phyloP scores from a whole-genome alignment of 2,113 vertebrate genomes.

The Osmerus eperlanus region DNA sequence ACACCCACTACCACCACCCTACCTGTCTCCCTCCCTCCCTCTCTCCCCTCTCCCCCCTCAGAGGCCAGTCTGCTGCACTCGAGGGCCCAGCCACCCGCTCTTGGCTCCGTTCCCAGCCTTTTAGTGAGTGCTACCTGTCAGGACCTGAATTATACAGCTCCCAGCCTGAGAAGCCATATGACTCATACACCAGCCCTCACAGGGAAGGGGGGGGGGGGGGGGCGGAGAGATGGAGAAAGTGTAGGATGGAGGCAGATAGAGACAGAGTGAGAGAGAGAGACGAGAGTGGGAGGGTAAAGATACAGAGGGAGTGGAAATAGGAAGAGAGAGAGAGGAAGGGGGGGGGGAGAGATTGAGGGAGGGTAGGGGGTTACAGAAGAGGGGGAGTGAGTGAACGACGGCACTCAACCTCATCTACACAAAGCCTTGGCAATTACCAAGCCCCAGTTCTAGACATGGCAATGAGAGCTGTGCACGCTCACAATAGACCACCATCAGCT shows the following conservation, averaged over 20 bases:
- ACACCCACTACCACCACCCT: not conserved
- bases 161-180: conserved; percentile 82
- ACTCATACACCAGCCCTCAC: conserved; percentile 75
- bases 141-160: conserved; percentile 88
- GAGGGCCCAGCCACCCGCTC: conserved; percentile 70
- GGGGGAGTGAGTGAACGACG: conserved; percentile 1
- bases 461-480: conserved; percentile 15
- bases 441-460: conserved; percentile 20
- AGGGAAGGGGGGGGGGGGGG: conserved; percentile 43
- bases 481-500: conserved; percentile 17
- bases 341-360: not conserved
- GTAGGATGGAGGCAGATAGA: conserved; percentile 1
- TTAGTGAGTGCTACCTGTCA: conserved; percentile 87
- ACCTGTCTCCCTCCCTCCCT: not conserved
- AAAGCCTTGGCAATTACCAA: conserved; percentile 23
- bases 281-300: not conserved
- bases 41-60: not conserved
- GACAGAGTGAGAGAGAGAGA: conserved; percentile 9
- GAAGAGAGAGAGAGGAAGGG: not conserved
- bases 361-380: not conserved
- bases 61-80: conserved; percentile 69
- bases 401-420: conserved; percentile 10
- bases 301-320: conserved; percentile 4
- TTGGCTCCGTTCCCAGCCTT: conserved; percentile 83
- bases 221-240: conserved; percentile 13